These are phyloP conservation scores for Syngnathus scovelli DNA, from an alignment of 2,113 vertebrate genomes.

Conservation along the genomic window DNA sequence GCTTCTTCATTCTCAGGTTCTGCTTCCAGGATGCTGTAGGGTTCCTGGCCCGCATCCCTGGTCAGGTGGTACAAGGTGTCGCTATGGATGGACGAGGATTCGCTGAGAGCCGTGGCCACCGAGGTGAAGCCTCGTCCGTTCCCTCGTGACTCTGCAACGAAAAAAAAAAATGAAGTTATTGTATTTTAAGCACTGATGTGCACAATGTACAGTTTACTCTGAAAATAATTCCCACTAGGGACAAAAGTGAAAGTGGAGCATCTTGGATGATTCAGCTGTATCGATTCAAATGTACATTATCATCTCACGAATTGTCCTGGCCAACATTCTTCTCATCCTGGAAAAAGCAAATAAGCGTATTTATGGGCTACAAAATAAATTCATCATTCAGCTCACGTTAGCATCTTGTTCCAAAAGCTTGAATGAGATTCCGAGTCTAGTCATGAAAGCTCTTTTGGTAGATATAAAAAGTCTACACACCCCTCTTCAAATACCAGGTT, in stretches of 20 bases:
- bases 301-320: conserved; percentile 22
- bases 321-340: conserved; percentile 3
- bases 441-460: too few species aligned
- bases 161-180: neutral
- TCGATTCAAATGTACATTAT: conserved; percentile 22
- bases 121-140: conserved; percentile 20
- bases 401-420: too few species aligned
- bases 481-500: neutral
- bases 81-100: conserved; percentile 65
- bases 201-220: conserved; percentile 7
- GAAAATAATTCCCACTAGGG: conserved; percentile 15
- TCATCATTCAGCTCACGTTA: too few species aligned
- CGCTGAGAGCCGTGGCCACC: conserved; percentile 56
- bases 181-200: neutral
- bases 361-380: neutral
- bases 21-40: conserved; percentile 49
- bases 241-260: conserved; percentile 1
- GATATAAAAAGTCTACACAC: neutral
- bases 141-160: conserved; percentile 47
- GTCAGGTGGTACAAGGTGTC: conserved; percentile 70
- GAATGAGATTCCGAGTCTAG: too few species aligned
- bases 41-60: conserved; percentile 47
- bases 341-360: conserved; percentile 4
- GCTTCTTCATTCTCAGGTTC: conserved; percentile 19
- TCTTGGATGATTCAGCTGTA: conserved; percentile 31